A percentile compares a stretch with the other conserved stretches of the same genome.
These are phyloP conservation scores for Cancer borealis DNA, from an alignment of 2,888 invertebrate species.

Conservation along the genomic window DNA sequence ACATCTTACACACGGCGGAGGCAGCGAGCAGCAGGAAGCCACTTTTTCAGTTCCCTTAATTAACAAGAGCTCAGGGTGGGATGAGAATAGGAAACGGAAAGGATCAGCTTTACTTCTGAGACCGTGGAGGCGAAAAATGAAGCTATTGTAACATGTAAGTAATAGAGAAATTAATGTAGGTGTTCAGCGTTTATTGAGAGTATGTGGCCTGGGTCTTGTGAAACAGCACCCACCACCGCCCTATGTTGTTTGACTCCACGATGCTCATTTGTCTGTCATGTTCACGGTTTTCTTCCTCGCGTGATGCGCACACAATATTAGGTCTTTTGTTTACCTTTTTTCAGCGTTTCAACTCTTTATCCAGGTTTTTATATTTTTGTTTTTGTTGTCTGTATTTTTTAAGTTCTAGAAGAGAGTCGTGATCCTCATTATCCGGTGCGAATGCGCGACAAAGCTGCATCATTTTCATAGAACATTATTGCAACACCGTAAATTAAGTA, in stretches of 20 bases:
- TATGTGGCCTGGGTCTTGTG: not conserved
- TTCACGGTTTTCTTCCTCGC: not conserved
- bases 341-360: not conserved
- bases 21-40: not conserved
- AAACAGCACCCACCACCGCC: not conserved
- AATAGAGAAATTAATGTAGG: not conserved
- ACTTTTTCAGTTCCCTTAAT: not conserved
- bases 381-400: not conserved
- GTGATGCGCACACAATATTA: not conserved
- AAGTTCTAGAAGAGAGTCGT: not conserved
- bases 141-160: not conserved
- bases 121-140: not conserved
- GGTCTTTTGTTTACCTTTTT: not conserved
- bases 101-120: not conserved
- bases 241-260: not conserved
- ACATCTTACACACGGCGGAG: not conserved
- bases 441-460: slow-evolving; percentile 11
- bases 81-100: slow-evolving; percentile 10
- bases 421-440: not conserved
- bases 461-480: not conserved
- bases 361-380: not conserved
- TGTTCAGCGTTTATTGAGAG: not conserved
- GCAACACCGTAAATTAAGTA: not conserved
- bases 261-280: not conserved
- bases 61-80: slow-evolving; percentile 6